Conservation (phyloP, 2,113 vertebrate genomes). For the Callochromis pleurospilus region DNA sequence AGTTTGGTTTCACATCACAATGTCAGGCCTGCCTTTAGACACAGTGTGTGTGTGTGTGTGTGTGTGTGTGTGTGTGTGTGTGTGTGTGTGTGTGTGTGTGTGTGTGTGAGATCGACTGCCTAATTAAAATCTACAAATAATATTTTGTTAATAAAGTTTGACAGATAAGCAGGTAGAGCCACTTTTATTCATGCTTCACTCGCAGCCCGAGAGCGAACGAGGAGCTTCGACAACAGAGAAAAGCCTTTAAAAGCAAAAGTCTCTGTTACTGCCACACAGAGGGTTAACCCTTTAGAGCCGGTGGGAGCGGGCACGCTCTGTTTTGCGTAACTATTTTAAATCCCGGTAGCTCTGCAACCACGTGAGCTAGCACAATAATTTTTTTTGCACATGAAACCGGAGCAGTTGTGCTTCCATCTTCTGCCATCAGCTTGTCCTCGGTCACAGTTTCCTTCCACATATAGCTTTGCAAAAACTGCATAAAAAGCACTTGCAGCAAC, state of each 20-base stretch:
- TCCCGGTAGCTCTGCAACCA: too few relatives aligned
- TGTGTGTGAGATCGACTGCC: not conserved
- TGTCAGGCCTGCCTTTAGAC: conserved; percentile 66
- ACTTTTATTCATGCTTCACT: not conserved
- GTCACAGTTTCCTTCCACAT: too few relatives aligned
- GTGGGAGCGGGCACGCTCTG: fast-evolving
- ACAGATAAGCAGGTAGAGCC: not conserved
- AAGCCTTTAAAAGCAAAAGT: not conserved
- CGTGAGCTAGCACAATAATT: too few relatives aligned
- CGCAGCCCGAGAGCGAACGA: fast-evolving
- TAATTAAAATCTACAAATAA: not conserved
- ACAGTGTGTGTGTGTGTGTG: not conserved
- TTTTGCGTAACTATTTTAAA: too few relatives aligned
- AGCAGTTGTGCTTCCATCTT: too few relatives aligned
- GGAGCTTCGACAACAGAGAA: not conserved
- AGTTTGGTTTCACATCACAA: conserved; percentile 44
- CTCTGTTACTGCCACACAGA: not conserved
- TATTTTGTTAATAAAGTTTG: not conserved
- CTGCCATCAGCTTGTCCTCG: too few relatives aligned
- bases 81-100: not conserved
- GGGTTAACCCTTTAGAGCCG: not conserved
- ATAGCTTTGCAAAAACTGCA: too few relatives aligned
- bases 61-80: not conserved
- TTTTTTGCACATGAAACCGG: too few relatives aligned
- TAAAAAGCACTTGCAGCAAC: too few relatives aligned